Base-by-base conservation (phyloP, 2,113 vertebrate species). In the Salvelinus sp. region DNA sequence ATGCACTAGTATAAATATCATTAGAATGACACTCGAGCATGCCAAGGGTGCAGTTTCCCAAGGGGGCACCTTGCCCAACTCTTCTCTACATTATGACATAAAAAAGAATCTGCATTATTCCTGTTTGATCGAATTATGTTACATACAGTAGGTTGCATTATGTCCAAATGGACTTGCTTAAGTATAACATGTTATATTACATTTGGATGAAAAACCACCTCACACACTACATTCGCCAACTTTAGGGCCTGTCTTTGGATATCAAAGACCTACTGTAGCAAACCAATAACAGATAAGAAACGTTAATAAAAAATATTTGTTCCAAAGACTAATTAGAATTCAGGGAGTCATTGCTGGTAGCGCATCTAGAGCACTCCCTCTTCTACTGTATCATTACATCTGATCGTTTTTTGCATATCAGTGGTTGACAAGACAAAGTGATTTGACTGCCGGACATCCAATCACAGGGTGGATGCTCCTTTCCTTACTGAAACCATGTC, bases 401-500 rank as follows among this genome's bases (percentile, higher is more conserved):
- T 57, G 4, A 20, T 20, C 1, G 4, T 57, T 20, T 57, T 57
- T 57, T 20, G 3, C 54, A 57, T 57, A 57, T 44, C 54, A 57
- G 20, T 57, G 54, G 20, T 57, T 2, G 38, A 44, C 9, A 44
- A 44, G 20, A 62, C n/a, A 62, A 23, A 62, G 18, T 62, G 20
- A 3, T 62, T 22, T 62, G 58, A 62, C 58, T 4, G 18, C 58
- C 58, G 16, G 6, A n/a, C n/a, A 62, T 66, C 27, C 27, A 30
- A 28, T 27, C 23, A 28, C 25, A 67, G 5, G 14, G 28, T 76
- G 25, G 5, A 83, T 83, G 72, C 66, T 65, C 71, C 82, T 81
- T 86, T 71, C 77, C 68, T 78, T 80, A 60, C 74, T 70, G 27
- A 30, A 63, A 72, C 73, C 58, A 83, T 79, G 73, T 87, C 76